Evolutionary conservation across 2,113 vertebrate species (phyloP).

Genomic region (Motacilla tschutschensis): DNA sequence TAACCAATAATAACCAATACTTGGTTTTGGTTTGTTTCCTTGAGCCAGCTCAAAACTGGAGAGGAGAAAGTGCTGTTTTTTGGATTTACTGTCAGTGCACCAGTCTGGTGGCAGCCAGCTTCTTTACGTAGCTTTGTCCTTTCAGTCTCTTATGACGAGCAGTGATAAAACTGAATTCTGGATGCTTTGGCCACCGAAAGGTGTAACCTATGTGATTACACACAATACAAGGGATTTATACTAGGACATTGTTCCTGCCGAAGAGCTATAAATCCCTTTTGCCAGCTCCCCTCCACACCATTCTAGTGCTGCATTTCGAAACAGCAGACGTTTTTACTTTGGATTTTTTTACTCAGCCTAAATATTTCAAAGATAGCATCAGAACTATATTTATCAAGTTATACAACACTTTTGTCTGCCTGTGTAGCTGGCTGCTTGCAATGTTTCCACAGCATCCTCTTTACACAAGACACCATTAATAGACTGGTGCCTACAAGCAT

Average conservation of each 20-base stretch:
- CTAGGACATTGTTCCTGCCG: background rate
- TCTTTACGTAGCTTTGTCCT: background rate
- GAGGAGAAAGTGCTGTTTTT: background rate
- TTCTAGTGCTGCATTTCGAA: background rate
- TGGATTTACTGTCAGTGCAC: background rate
- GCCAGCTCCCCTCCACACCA: background rate
- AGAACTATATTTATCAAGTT: constrained; percentile 37
- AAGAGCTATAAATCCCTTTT: constrained; percentile 15
- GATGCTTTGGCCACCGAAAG: constrained; percentile 33
- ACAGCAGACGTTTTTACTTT: constrained; percentile 4
- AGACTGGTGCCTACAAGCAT: background rate
- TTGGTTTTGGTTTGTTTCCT: constrained; percentile 22
- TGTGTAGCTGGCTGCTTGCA: background rate
- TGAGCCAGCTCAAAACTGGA: background rate
- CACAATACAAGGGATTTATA: constrained; percentile 24
- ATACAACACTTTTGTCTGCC: background rate
- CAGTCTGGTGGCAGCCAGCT: constrained; percentile 16
- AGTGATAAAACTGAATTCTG: constrained; percentile 45
- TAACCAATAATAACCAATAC: constrained; percentile 17
- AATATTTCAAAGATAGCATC: constrained; percentile 56
- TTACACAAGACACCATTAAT: background rate
- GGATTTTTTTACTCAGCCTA: constrained; percentile 26
- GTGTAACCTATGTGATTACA: constrained; percentile 43
- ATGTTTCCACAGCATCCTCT: background rate
- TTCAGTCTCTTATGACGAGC: background rate